Evolutionary conservation across 1,140 invertebrate species (phyloP).

Genomic region (Dreissena polymorpha): DNA sequence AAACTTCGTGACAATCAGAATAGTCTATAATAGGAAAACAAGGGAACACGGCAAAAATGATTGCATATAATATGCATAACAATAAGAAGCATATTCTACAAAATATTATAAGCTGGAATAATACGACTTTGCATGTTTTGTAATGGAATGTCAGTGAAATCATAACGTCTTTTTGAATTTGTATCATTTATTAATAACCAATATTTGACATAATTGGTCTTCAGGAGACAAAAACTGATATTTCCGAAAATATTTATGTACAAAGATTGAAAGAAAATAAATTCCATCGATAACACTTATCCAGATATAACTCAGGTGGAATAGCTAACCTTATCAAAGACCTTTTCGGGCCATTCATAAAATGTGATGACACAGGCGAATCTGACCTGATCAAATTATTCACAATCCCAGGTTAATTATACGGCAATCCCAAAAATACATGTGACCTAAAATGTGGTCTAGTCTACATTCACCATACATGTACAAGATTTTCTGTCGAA

Average conservation of each 20-base stretch:
- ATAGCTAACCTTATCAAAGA: conserved; percentile 24
- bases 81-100: too few relatives aligned
- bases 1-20: too few relatives aligned
- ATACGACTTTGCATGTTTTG: too few relatives aligned
- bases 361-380: background rate
- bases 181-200: conserved; percentile 10
- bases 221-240: too few relatives aligned
- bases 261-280: background rate
- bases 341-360: conserved; percentile 3
- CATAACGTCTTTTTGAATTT: conserved; percentile 29
- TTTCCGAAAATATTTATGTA: conserved; percentile 37
- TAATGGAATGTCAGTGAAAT: conserved; percentile 47
- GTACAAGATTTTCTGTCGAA: conserved; percentile 12
- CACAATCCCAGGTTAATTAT: background rate
- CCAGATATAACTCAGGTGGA: too few relatives aligned
- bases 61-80: too few relatives aligned
- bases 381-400: conserved; percentile 30
- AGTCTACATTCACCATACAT: conserved; percentile 19
- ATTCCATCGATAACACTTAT: conserved; percentile 17
- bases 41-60: too few relatives aligned
- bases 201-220: conserved; percentile 41
- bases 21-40: conserved; percentile 32
- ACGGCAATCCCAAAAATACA: background rate
- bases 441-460: conserved; percentile 16
- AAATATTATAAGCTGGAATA: too few relatives aligned